Base-by-base conservation (phyloP, 2,113 vertebrate species). In the Rhinolophus sinicus region DNA sequence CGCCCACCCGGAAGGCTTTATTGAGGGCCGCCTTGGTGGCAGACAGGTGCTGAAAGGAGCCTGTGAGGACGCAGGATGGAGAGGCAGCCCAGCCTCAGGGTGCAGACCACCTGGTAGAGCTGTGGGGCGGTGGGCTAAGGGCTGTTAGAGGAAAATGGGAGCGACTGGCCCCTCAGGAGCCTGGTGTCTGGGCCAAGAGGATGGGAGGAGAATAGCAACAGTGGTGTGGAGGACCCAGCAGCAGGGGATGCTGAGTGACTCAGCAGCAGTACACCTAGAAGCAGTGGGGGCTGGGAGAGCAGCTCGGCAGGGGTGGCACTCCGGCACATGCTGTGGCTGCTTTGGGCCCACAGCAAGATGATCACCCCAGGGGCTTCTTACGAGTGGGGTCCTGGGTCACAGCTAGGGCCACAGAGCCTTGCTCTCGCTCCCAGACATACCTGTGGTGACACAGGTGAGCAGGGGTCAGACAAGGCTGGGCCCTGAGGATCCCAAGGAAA, bases 321-420 rank as follows among this genome's bases (percentile, higher is more conserved):
- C 21, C 33, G 40, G 18, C 47, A 58, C 19, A 24, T 33, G 5
- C 8, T 40, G 3, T 14, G 77, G 40, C 62, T 72, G 47, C 80
- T 26, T 28, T 5, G 8, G 73, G 58, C 38, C 16, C 54, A 19
- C 50, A 33, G 54, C 58, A 44, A 8, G 50, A 58, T 3, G 6
- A 14, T 95, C 52, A 97, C 64, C 62, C 50, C 72, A 93, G 50
- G 15, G 98, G 96, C 98, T 98, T 99, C 97, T 99, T 99, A 97
- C 98, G 95, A 93, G 98, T 98, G 7, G 99, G 99, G 94, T 99
- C 99, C 98, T 99, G 99, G 83, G 98, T 96, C 60, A 99, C 96
- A 87, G 98, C 98, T 82, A 99, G 98, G 5, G 99, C 99, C 35
- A 99, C 44, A 11, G 98, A 99, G n/a, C 98, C 98, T 58, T 98